Percentiles rank a stretch among this genome's conserved stretches.
Conservation (phyloP, 2,113 vertebrate genomes). For the Actenoides hombroni region DNA sequence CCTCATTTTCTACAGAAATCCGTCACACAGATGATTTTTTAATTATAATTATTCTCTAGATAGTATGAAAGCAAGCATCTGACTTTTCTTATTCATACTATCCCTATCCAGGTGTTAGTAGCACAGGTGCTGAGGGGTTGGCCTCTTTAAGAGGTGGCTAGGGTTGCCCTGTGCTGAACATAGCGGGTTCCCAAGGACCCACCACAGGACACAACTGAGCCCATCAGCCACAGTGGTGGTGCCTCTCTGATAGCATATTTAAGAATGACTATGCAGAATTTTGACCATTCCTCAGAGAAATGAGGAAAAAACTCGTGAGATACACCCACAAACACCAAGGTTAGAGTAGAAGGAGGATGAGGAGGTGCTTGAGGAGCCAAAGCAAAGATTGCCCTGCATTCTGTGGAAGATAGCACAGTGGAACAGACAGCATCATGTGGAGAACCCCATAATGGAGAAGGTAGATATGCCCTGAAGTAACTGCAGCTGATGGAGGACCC, state of each 20-base stretch:
- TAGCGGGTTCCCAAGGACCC: not conserved
- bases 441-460: not conserved
- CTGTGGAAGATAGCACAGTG: not conserved
- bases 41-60: not conserved
- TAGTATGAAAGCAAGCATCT: not conserved
- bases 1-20: not conserved
- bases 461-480: not conserved
- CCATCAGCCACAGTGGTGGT: not conserved
- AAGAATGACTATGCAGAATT: too few species aligned
- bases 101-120: not conserved
- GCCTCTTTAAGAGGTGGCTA: not conserved
- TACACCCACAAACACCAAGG: rapidly evolving
- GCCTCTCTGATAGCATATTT: not conserved
- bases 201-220: not conserved
- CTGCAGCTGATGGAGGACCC: not conserved
- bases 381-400: not conserved
- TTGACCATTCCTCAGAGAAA: not conserved
- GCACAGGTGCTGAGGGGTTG: not conserved
- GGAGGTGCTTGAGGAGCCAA: not conserved
- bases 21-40: not conserved
- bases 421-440: not conserved
- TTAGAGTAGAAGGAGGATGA: not conserved
- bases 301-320: not conserved
- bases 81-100: not conserved
- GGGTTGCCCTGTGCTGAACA: not conserved